A percentile compares a stretch with the other conserved stretches of the same genome.
Evolutionary conservation across 1,140 invertebrate species (phyloP).

Genomic region (Hylyphantes graminicola): DNA sequence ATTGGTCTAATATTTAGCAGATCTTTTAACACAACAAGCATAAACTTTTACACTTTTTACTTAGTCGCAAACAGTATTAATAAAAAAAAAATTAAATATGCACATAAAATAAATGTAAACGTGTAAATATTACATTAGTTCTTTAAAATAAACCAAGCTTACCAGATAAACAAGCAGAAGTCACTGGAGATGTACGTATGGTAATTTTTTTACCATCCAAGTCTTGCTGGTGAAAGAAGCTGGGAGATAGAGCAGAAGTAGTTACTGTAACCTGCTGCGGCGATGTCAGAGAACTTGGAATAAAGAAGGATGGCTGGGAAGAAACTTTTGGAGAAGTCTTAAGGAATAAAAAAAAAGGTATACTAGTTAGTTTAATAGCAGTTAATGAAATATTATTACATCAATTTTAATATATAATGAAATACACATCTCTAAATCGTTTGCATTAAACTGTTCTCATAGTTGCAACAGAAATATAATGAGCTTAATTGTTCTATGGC

Average conservation of each 20-base stretch:
- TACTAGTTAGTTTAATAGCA: not conserved
- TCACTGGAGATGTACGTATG: constrained; percentile 12
- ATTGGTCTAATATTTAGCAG: too few relatives aligned
- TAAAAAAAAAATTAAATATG: too few relatives aligned
- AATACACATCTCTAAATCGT: not conserved
- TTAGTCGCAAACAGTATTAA: too few relatives aligned
- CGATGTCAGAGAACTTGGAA: constrained; percentile 55
- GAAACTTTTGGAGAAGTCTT: constrained; percentile 34
- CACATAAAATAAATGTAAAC: too few relatives aligned
- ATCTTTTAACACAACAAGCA: too few relatives aligned
- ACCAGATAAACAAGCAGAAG: constrained; percentile 46
- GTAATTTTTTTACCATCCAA: not conserved
- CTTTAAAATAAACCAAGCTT: not conserved
- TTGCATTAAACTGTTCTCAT: not conserved
- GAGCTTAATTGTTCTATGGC: too few relatives aligned
- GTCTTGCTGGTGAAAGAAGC: constrained; percentile 41
- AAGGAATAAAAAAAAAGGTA: not conserved
- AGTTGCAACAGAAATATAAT: too few relatives aligned
- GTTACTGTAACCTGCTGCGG: constrained; percentile 53
- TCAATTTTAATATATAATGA: too few relatives aligned
- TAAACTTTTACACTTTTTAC: too few relatives aligned
- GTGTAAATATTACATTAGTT: not conserved
- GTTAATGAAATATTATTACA: too few relatives aligned
- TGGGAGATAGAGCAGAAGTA: constrained; percentile 31
- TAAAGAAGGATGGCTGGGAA: constrained; percentile 52